Percentiles rank a stretch among this genome's conserved stretches.
phyloP scores from a whole-genome alignment of 2,797 vertebrate genomes.

The Zenarchopterus dispar region DNA sequence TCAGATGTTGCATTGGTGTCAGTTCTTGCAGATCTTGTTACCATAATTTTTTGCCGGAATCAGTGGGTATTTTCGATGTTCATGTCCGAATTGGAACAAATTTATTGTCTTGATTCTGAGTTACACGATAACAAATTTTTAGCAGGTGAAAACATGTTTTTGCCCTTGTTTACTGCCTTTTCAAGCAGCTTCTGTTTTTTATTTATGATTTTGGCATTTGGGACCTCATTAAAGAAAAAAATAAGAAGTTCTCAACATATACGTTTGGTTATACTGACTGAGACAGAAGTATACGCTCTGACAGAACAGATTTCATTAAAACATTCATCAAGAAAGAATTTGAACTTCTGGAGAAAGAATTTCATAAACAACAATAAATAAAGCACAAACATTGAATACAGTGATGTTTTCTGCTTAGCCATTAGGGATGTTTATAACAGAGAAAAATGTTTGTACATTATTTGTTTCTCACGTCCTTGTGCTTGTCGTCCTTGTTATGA shows the following conservation, averaged over 20 bases:
- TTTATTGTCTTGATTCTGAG: too few relatives aligned
- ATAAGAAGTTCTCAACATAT: background rate
- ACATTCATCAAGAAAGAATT: background rate
- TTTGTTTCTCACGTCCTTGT: background rate
- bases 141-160: too few relatives aligned
- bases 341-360: background rate
- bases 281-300: background rate
- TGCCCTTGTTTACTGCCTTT: too few relatives aligned
- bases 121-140: too few relatives aligned
- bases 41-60: too few relatives aligned
- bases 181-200: too few relatives aligned
- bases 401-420: background rate
- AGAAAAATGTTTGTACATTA: conserved; percentile 24
- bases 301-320: background rate
- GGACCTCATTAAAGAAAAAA: too few relatives aligned
- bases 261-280: background rate
- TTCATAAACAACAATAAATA: background rate
- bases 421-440: conserved; percentile 1
- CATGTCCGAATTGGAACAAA: too few relatives aligned
- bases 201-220: too few relatives aligned
- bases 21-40: too few relatives aligned
- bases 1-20: too few relatives aligned
- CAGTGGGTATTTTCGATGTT: too few relatives aligned
- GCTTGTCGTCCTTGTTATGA: conserved; percentile 37
- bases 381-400: background rate